Conservation (phyloP, 2,113 vertebrate species). For the Syngnathoides biaculeatus region DNA sequence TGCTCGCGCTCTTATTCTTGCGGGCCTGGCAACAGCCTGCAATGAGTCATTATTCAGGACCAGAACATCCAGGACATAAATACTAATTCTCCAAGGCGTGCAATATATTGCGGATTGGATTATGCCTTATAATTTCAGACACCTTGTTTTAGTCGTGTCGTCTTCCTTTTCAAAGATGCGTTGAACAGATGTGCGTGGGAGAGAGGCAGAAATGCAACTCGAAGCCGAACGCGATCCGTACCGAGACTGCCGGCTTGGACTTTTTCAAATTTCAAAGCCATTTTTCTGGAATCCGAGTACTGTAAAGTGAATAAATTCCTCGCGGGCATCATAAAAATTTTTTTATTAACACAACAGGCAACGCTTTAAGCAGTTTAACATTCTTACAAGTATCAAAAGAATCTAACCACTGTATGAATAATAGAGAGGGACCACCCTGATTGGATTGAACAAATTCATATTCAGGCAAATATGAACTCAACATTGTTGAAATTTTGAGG, state of each 20-base stretch:
- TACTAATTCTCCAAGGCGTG: constrained; percentile 16
- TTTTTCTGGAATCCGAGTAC: neutral
- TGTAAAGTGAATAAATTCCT: neutral
- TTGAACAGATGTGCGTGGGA: neutral
- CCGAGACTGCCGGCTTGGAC: neutral
- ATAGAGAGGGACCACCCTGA: neutral
- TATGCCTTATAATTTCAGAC: constrained; percentile 1
- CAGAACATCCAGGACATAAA: constrained; percentile 35
- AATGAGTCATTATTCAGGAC: constrained; percentile 44
- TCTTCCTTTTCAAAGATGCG: neutral
- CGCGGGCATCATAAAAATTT: neutral
- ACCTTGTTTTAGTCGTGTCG: neutral
- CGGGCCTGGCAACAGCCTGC: constrained; percentile 35
- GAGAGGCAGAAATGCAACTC: neutral
- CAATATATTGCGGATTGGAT: constrained; percentile 5
- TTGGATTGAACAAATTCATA: neutral
- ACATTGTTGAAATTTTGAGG: neutral
- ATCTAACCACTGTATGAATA: neutral
- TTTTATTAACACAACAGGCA: neutral
- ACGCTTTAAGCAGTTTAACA: neutral
- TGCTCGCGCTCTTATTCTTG: constrained; percentile 38
- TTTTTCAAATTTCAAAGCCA: neutral
- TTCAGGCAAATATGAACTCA: neutral
- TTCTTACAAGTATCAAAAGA: neutral
- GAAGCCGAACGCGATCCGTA: neutral